Base-by-base conservation (phyloP, 2,888 invertebrate genomes). In the Caenorhabditis drosophilae region DNA sequence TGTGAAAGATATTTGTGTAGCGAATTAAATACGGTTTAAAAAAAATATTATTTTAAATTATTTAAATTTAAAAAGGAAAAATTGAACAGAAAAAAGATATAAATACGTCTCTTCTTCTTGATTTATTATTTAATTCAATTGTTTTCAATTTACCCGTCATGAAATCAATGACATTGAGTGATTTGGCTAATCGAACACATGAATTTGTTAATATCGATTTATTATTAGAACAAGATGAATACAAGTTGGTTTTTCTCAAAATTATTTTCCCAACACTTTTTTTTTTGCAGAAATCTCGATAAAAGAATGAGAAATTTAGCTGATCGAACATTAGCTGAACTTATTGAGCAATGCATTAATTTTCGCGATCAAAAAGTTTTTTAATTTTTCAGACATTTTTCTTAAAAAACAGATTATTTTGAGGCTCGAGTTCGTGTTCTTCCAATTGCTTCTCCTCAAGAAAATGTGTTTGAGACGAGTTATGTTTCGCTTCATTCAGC, bases 81-180 rank as follows among this genome's bases (percentile, higher is more conserved):
- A 1, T 12, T 48, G 41, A 56, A 4, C 67, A 80, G 79, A 81
- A 81, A 53, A 75, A 78, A 58, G 81, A 81, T 41, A 63, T 81
- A 23, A 44, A 67, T 9, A 82, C 82, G 1, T 80, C 77, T 0
- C 63, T 82, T 2, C 56, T 82, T 2, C 62, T 82, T 16, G 80
- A 82, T 44, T 61, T 82, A 15, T 69, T 82, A n/a, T 82, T 82
- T 64, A 67, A 82, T 34, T 70, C 82, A 25, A 81, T 81, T 57
- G 80, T 79, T 7, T 81, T 77, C 68, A 76, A 77, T 53, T 61
- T 82, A 44, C 79, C 80, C 11, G 81, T 82, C 7, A 79, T 82
- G 82, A 82, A 82, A 52, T 78, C 76, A 1, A 82, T 82, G 81
- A 81, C 80, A 11, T 59, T 82, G 18, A 73, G 81, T 9, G 82